A percentile compares a stretch with the other conserved stretches of the same genome.
phyloP scores from a whole-genome alignment of 1,140 invertebrate species.

The Homarus americanus region DNA sequence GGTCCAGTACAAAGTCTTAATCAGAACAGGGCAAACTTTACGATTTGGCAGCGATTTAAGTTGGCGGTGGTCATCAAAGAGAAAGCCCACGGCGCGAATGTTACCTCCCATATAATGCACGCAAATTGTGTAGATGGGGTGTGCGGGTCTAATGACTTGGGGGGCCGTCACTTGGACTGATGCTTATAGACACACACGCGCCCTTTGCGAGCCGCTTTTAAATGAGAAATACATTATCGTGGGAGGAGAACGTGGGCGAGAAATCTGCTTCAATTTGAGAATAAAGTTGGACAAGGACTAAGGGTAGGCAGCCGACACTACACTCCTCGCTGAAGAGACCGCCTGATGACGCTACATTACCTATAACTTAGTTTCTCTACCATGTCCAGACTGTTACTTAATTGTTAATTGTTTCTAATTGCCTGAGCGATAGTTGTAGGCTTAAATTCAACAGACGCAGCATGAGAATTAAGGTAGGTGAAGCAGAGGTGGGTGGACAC shows the following conservation, averaged over 20 bases:
- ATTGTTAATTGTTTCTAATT: slow-evolving; percentile 61
- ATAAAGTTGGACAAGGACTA: no score
- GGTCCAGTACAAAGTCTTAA: slow-evolving; percentile 68
- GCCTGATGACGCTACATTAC: slow-evolving; percentile 26
- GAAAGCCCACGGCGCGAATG: slow-evolving; percentile 51
- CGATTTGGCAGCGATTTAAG: slow-evolving; percentile 51
- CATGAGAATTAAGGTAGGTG: slow-evolving; percentile 8
- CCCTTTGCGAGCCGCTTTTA: neutral
- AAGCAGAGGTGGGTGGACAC: neutral
- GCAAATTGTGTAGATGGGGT: slow-evolving; percentile 69
- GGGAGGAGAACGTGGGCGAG: neutral
- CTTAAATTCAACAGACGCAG: slow-evolving; percentile 20
- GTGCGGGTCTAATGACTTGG: slow-evolving; percentile 62
- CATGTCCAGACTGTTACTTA: slow-evolving; percentile 57
- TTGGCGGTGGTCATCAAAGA: slow-evolving; percentile 65
- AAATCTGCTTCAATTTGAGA: neutral
- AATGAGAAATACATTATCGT: neutral
- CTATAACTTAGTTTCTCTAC: slow-evolving; percentile 27
- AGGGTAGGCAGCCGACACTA: no score
- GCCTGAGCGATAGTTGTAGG: slow-evolving; percentile 22
- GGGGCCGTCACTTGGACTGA: neutral
- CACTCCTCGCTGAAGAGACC: no score
- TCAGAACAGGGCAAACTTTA: slow-evolving; percentile 69
- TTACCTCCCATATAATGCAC: slow-evolving; percentile 66
- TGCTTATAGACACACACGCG: neutral